Evolutionary conservation across 2,888 invertebrate genomes (phyloP).

Genomic region (Nemotelus pantherinus): DNA sequence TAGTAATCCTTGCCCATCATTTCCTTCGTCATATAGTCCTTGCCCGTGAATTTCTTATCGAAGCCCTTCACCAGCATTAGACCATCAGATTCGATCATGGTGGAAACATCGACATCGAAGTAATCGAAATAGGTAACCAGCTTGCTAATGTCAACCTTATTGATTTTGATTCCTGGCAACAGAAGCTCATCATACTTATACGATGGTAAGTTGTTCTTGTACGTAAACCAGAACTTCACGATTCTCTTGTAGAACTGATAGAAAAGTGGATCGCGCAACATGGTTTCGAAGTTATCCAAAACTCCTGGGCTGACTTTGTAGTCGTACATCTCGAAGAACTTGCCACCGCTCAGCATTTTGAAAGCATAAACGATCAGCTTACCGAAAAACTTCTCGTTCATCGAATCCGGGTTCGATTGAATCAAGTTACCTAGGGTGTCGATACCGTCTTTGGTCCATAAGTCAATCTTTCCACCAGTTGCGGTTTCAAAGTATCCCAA

Average conservation of each 20-base stretch:
- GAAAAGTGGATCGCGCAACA: slow-evolving; percentile 75
- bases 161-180: slow-evolving; percentile 71
- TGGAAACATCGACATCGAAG: slow-evolving; percentile 72
- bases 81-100: slow-evolving; percentile 23
- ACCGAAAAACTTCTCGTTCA: slow-evolving; percentile 31
- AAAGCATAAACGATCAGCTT: slow-evolving; percentile 36
- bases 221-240: slow-evolving; percentile 69
- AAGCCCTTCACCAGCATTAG: neutral
- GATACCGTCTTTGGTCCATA: slow-evolving; percentile 63
- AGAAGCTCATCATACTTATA: slow-evolving; percentile 73
- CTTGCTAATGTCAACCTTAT: slow-evolving; percentile 73
- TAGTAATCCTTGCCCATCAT: neutral
- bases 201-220: slow-evolving; percentile 69
- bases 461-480: slow-evolving; percentile 57
- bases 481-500: slow-evolving; percentile 62
- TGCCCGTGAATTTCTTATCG: neutral
- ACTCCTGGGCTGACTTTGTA: slow-evolving; percentile 67
- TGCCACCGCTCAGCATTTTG: slow-evolving; percentile 51
- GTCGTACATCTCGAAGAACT: slow-evolving; percentile 46
- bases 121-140: slow-evolving; percentile 77
- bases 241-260: slow-evolving; percentile 74
- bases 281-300: slow-evolving; percentile 72
- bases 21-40: neutral
- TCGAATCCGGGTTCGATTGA: slow-evolving; percentile 63
- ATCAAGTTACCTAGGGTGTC: slow-evolving; percentile 67